Base-by-base conservation (phyloP, 2,888 invertebrate species). In the Norana najaformis region DNA sequence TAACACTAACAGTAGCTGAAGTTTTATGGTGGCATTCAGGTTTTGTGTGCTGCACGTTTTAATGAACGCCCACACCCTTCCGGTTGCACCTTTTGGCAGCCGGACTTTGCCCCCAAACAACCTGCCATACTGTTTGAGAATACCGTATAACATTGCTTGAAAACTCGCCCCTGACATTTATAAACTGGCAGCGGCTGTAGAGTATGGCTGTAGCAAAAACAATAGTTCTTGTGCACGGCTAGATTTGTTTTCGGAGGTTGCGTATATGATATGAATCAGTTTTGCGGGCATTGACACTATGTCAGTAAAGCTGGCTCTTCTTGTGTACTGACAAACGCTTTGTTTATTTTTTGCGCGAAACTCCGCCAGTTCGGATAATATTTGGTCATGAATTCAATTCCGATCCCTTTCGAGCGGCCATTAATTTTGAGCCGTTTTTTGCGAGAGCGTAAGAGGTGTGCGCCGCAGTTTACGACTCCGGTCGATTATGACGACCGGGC, bases 401-500 rank as follows among this genome's bases (percentile, higher is more conserved):
- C 69, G 69, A 69, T 69, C 30, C n/a, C 69, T 69, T 69, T n/a
- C 69, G n/a, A 69, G 69, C 69, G 69, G 69, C 69, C 69, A 69
- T 69, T 69, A 30, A 69, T 69, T 69, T 69, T 30, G 6, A 69
- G 30, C 69, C n/a, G 16, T 30, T 23, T 53, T 69, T 20, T 69
- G 69, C 13, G 69, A n/a, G n/a, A 30, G 69, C 69, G 30, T n/a
- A n/a, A 69, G 69, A 69, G 69, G 69, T 69, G 69, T 69, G 69
- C 69, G 69, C 69, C 69, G 13, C 30, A 69, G 69, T 69, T 69
- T 69, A 69, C 69, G 69, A 69, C 69, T 69, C 23, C 69, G 69
- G 69, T 69, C 69, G 69, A 69, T 69, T 69, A 69, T 69, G 69
- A 69, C 69, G n/a, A 69, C n/a, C 69, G 69, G n/a, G 69, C 69